Percentiles rank a stretch among this genome's conserved stretches.
These are phyloP conservation scores for Scolopax mira DNA, from an alignment of 2,113 vertebrate genomes.

Conservation along the genomic window DNA sequence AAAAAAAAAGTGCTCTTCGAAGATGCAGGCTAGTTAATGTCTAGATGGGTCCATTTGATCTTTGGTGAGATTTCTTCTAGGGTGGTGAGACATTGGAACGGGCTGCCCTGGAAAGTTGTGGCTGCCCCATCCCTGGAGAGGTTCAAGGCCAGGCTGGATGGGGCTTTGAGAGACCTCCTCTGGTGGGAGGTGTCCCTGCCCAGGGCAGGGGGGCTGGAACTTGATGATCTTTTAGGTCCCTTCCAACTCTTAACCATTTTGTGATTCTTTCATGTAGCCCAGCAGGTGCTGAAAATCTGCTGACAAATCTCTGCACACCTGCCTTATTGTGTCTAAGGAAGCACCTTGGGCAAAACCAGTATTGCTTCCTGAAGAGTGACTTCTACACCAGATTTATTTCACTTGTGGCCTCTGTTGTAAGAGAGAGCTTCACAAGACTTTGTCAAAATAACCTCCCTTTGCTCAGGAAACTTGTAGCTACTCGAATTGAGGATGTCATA, in stretches of 20 bases:
- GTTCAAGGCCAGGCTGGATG: too few relatives aligned
- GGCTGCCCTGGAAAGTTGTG: too few relatives aligned
- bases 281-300: not conserved
- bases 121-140: too few relatives aligned
- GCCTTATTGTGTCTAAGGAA: not conserved
- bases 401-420: not conserved
- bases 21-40: not conserved
- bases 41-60: too few relatives aligned
- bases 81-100: too few relatives aligned
- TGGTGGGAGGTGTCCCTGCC: too few relatives aligned
- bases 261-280: not conserved
- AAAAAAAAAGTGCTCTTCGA: not conserved
- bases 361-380: not conserved
- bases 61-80: not conserved
- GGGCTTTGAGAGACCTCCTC: too few relatives aligned
- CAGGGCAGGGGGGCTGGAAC: too few relatives aligned
- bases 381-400: not conserved
- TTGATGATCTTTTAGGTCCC: too few relatives aligned
- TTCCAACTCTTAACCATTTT: too few relatives aligned
- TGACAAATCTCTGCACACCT: not conserved
- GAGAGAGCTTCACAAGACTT: not conserved
- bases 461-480: not conserved
- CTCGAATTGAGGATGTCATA: not conserved
- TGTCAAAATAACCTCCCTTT: not conserved
- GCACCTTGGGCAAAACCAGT: not conserved